phyloP scores from a whole-genome alignment of 2,888 invertebrate species.

The Lasioglossum malachurum region DNA sequence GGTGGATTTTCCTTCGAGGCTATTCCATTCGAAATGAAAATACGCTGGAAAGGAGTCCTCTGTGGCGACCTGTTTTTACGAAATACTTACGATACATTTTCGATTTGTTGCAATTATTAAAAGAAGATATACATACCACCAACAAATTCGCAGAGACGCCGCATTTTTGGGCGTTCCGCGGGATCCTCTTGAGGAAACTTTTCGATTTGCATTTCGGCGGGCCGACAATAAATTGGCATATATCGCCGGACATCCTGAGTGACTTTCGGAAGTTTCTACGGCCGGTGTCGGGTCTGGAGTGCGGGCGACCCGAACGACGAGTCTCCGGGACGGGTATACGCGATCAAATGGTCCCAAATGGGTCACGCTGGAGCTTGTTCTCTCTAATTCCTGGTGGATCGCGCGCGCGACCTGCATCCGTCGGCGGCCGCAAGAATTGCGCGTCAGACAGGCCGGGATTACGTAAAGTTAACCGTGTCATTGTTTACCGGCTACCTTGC shows the following conservation, averaged over 20 bases:
- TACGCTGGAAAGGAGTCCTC: background rate
- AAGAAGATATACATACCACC: background rate
- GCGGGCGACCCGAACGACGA: background rate
- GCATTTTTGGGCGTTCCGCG: background rate
- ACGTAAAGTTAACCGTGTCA: constrained; percentile 41
- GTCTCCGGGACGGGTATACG: background rate
- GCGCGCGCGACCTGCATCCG: constrained; percentile 12
- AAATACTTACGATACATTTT: background rate
- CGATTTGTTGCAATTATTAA: background rate
- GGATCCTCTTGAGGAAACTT: background rate
- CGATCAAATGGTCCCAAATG: background rate
- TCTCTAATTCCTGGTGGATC: background rate
- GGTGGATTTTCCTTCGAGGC: background rate
- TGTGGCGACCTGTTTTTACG: background rate
- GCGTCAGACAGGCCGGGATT: constrained; percentile 16
- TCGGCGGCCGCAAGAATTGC: constrained; percentile 1
- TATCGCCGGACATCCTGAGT: constrained; percentile 4
- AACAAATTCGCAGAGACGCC: background rate
- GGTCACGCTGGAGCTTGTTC: constrained; percentile 1
- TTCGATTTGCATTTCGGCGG: background rate
- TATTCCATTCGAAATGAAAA: background rate
- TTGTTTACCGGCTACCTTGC: constrained; percentile 35
- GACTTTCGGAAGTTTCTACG: background rate
- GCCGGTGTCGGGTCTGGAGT: background rate
- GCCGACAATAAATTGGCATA: background rate